A percentile compares a stretch with the other conserved stretches of the same genome.
phyloP scores from a whole-genome alignment of 2,797 vertebrate species.

The Chromobotia macracanthus region DNA sequence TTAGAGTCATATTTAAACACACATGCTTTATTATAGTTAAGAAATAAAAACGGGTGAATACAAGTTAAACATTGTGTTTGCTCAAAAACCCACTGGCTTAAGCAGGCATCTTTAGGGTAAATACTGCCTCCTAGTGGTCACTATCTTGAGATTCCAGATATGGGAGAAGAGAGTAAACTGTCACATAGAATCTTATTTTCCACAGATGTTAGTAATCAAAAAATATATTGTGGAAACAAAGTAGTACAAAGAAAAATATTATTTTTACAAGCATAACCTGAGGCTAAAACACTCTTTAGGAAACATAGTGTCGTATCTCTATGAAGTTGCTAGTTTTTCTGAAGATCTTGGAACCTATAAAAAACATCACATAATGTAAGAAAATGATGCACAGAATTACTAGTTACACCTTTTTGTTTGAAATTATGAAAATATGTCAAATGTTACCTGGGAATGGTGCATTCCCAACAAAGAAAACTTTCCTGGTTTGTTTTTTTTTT shows the following conservation, averaged over 20 bases:
- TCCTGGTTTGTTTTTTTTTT: not conserved
- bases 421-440: not conserved
- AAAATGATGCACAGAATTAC: not conserved
- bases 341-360: conserved; percentile 2
- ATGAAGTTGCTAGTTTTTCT: not conserved
- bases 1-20: not conserved
- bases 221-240: not conserved
- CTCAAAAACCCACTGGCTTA: not conserved
- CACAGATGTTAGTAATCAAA: not conserved
- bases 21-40: conserved; percentile 30
- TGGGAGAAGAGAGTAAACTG: not conserved
- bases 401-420: not conserved
- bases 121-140: conserved; percentile 27
- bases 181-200: not conserved
- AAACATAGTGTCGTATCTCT: not conserved
- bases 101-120: conserved; percentile 10
- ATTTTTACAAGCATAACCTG: conserved; percentile 2
- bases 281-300: not conserved
- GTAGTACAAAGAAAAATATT: conserved; percentile 4
- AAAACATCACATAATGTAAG: not conserved
- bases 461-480: not conserved
- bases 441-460: not conserved
- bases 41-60: not conserved
- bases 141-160: not conserved
- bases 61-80: not conserved